Base-by-base conservation (phyloP, 2,797 vertebrate species). In the Cossypha dichroa region DNA sequence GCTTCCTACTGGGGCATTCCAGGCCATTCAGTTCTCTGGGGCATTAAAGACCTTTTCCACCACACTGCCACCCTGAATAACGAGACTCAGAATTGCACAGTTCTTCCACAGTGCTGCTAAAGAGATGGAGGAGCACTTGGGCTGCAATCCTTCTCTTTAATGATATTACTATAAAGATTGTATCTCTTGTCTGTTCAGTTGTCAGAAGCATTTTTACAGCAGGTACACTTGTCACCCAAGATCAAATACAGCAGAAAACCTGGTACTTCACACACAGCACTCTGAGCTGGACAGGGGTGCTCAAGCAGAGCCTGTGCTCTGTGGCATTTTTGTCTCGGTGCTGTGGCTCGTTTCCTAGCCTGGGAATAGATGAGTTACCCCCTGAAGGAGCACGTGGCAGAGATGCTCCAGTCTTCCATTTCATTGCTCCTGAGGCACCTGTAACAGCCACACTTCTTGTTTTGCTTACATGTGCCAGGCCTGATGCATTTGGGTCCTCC, bases 91-190 rank as follows among this genome's bases (percentile, higher is more conserved):
- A 76, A 80, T 19, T 54, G 56, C 49, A 22, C 1, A 28, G 41
- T 4, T 77, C 75, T 74, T 80, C 51, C 93, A 58, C 62, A 95
- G 67, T 55, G 60, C 33, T 87, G n/a, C 80, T 91, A 15, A 73
- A 87, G 75, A 95, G 62, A 86, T 59, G 22, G 82, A 93, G 52
- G n/a, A 92, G 55, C 60, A 31, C 29, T 46, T 33, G 56, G 41
- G 36, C 86, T 85, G 56, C 78, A 85, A 75, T 87, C 64, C 38
- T 46, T 94, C 75, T 92, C 68, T 83, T 85, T 79, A 94, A 83
- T 55, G 75, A 21, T 67, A 41, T 68, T 60, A 36, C 64, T 77
- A 9, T 56, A 74, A 75, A 54, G 78, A 72, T 73, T 55, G 60
- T 62, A 10, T 80, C 81, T 74, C 81, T 64, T 85, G 56, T 67